Percentiles rank a stretch among this genome's conserved stretches.
These are phyloP conservation scores for Polydrusus cervinus DNA, from an alignment of 2,888 invertebrate species.

Conservation along the genomic window DNA sequence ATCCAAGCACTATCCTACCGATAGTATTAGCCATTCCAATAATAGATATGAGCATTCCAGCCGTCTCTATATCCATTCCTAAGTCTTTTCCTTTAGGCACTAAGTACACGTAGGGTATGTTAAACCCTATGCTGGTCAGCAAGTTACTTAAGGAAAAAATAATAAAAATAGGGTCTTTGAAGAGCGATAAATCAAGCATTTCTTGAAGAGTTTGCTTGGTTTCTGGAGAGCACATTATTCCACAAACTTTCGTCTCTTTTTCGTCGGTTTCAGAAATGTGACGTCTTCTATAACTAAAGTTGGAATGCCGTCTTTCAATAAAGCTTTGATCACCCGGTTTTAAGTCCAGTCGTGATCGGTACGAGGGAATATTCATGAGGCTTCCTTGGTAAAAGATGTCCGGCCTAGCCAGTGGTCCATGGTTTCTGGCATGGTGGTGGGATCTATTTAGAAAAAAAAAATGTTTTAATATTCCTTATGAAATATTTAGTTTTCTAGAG, in stretches of 20 bases:
- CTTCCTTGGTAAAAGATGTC: slow-evolving; percentile 94
- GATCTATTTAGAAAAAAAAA: slow-evolving; percentile 32
- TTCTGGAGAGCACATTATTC: slow-evolving; percentile 77
- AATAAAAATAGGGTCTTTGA: slow-evolving; percentile 90
- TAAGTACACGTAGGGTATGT: slow-evolving; percentile 92
- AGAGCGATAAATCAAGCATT: slow-evolving; percentile 90
- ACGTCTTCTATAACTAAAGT: slow-evolving; percentile 57
- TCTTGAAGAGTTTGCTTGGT: slow-evolving; percentile 81
- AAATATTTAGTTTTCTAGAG: too few species aligned
- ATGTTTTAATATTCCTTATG: neutral
- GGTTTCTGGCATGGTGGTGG: slow-evolving; percentile 60
- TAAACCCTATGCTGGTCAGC: slow-evolving; percentile 95
- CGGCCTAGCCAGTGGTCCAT: slow-evolving; percentile 85
- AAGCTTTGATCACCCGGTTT: slow-evolving; percentile 61
- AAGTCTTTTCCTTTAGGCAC: slow-evolving; percentile 81
- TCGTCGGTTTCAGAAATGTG: slow-evolving; percentile 50
- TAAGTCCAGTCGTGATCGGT: slow-evolving; percentile 64
- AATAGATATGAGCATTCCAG: slow-evolving; percentile 83
- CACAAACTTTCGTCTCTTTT: slow-evolving; percentile 69
- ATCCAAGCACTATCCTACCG: slow-evolving; percentile 92
- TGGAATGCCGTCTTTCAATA: slow-evolving; percentile 61
- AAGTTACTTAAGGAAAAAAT: slow-evolving; percentile 95
- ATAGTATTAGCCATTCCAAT: slow-evolving; percentile 92
- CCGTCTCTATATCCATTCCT: slow-evolving; percentile 74
- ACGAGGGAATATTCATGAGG: slow-evolving; percentile 71